Conservation (phyloP, 2,888 invertebrate species). For the Ellobium chinense region DNA sequence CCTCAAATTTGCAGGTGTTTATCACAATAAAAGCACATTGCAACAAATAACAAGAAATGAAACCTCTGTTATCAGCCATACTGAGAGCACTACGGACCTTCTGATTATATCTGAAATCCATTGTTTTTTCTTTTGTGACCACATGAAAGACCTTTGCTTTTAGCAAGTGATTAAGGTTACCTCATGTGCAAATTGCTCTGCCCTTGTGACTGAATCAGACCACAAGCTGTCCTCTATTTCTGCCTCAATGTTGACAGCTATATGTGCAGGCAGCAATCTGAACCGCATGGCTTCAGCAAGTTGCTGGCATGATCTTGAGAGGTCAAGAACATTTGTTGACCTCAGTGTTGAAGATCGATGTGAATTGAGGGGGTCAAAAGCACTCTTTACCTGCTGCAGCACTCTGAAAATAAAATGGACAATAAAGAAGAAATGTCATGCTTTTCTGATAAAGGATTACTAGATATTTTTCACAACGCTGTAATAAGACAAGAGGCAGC, state of each 20-base stretch:
- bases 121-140: too few relatives aligned
- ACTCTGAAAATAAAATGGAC: too few relatives aligned
- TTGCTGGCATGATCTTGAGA: slow-evolving; percentile 83
- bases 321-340: slow-evolving; percentile 82
- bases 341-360: slow-evolving; percentile 56
- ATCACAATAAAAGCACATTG: too few relatives aligned
- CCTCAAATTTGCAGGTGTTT: too few relatives aligned
- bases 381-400: slow-evolving; percentile 80
- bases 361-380: slow-evolving; percentile 80
- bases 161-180: slow-evolving; percentile 52
- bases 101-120: too few relatives aligned
- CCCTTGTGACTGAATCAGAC: slow-evolving; percentile 68
- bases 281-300: slow-evolving; percentile 83
- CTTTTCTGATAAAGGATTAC: too few relatives aligned
- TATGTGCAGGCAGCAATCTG: slow-evolving; percentile 79
- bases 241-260: slow-evolving; percentile 52
- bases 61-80: too few relatives aligned
- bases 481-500: too few relatives aligned
- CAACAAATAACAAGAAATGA: too few relatives aligned
- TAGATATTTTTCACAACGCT: too few relatives aligned
- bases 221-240: slow-evolving; percentile 58
- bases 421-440: too few relatives aligned
- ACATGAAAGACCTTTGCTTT: background rate
- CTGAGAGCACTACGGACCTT: too few relatives aligned
- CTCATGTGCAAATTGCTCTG: slow-evolving; percentile 72